These are phyloP conservation scores for Zootermopsis nevadensis DNA, from an alignment of 2,888 invertebrate species.

Conservation along the genomic window DNA sequence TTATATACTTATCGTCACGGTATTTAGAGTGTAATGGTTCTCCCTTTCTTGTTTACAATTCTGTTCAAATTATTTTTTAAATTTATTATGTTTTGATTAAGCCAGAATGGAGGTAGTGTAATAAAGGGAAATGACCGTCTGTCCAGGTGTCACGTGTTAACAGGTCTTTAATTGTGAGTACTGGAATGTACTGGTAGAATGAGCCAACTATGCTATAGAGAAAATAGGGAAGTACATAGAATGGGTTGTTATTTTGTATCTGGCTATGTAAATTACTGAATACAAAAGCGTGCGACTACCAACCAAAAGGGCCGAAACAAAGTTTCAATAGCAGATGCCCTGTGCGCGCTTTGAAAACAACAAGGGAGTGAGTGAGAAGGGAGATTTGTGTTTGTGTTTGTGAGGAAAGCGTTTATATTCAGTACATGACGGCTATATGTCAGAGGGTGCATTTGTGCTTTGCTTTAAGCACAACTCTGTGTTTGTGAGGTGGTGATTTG, in stretches of 20 bases:
- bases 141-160: neutral
- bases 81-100: too few species aligned
- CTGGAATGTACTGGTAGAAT: neutral
- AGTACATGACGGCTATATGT: neutral
- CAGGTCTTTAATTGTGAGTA: neutral
- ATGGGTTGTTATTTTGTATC: conserved; percentile 6
- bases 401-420: conserved; percentile 8
- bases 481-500: neutral
- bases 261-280: neutral
- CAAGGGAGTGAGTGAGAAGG: too few species aligned
- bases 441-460: conserved; percentile 3
- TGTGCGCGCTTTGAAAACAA: neutral
- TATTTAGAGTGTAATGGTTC: too few species aligned
- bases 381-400: neutral
- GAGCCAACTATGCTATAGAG: neutral
- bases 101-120: too few species aligned
- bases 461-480: neutral
- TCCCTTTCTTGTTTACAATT: too few species aligned
- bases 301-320: neutral
- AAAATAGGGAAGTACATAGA: conserved; percentile 2
- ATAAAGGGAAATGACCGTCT: neutral
- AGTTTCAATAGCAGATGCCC: conserved; percentile 16
- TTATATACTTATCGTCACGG: too few species aligned
- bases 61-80: too few species aligned
- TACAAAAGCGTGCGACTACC: conserved; percentile 9